A percentile compares a stretch with the other conserved stretches of the same genome.
phyloP scores from a whole-genome alignment of 2,888 invertebrate genomes.

The Dysmachus trigonus region DNA sequence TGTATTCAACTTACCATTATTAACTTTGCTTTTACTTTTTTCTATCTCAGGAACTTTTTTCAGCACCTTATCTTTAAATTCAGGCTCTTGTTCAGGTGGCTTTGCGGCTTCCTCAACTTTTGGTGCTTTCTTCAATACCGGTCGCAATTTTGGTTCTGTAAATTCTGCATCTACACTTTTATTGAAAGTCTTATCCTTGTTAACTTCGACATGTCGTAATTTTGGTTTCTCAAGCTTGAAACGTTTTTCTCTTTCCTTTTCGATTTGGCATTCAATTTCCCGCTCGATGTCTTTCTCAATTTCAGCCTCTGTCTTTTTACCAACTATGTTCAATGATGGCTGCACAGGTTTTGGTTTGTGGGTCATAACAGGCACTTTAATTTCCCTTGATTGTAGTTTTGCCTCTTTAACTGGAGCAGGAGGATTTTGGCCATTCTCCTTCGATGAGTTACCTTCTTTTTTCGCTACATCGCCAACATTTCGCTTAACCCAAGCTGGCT shows the following conservation, averaged over 20 bases:
- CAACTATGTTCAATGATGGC: constrained; percentile 51
- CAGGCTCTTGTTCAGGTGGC: constrained; percentile 60
- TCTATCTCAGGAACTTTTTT: constrained; percentile 56
- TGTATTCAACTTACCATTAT: constrained; percentile 10
- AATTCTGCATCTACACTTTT: constrained; percentile 60
- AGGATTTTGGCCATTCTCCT: constrained; percentile 41
- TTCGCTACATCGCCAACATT: constrained; percentile 43
- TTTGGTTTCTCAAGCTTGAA: constrained; percentile 62
- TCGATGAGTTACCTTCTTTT: constrained; percentile 46
- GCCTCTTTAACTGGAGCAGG: constrained; percentile 47
- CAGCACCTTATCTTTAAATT: constrained; percentile 62
- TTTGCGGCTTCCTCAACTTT: constrained; percentile 60
- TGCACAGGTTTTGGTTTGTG: constrained; percentile 54
- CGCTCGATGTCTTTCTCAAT: constrained; percentile 56
- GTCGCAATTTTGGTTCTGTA: constrained; percentile 58
- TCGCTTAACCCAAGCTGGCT: constrained; percentile 65
- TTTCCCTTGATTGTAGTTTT: constrained; percentile 58
- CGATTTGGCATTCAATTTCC: constrained; percentile 58
- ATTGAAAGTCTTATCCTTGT: constrained; percentile 61
- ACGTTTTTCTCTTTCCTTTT: constrained; percentile 54
- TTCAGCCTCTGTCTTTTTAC: constrained; percentile 43
- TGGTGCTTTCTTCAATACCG: constrained; percentile 62
- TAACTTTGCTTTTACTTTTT: neutral
- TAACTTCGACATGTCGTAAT: constrained; percentile 60
- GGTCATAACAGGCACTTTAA: constrained; percentile 62